A percentile compares a stretch with the other conserved stretches of the same genome.
Evolutionary conservation across 2,888 invertebrate genomes (phyloP).

Genomic region (Cylloceria caligata): DNA sequence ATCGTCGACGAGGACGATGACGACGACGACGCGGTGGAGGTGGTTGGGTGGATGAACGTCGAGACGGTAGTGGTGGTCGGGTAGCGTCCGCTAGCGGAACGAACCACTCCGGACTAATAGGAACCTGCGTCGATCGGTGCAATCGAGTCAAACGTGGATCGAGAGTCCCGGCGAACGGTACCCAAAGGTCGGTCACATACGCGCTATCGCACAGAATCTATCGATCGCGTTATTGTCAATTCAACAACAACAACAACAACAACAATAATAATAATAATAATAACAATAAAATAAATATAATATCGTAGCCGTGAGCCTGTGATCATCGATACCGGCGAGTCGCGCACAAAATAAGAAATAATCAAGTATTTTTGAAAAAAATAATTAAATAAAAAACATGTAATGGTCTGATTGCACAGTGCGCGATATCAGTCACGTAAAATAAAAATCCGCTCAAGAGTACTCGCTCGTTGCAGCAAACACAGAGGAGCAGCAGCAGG

Average conservation of each 20-base stretch:
- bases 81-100: conserved; percentile 14
- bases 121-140: conserved; percentile 22
- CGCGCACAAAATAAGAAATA: conserved; percentile 9
- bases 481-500: not conserved
- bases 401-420: not conserved
- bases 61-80: conserved; percentile 13
- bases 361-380: not conserved
- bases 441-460: not conserved
- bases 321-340: not conserved
- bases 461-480: conserved; percentile 11
- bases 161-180: conserved; percentile 50
- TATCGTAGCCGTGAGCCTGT: not conserved
- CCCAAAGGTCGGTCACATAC: conserved; percentile 3
- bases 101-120: conserved; percentile 37
- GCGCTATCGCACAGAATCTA: conserved; percentile 22
- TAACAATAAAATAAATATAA: conserved; percentile 4
- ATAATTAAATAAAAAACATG: not conserved
- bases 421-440: not conserved
- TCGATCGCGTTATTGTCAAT: conserved; percentile 3
- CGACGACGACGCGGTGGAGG: conserved; percentile 10
- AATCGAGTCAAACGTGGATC: conserved; percentile 44
- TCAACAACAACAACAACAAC: not conserved
- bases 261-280: not conserved
- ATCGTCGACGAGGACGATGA: conserved; percentile 18
- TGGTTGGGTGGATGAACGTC: conserved; percentile 9